Evolutionary conservation across 2,113 vertebrate genomes (phyloP).

Genomic region (Phyllostomus hastatus): DNA sequence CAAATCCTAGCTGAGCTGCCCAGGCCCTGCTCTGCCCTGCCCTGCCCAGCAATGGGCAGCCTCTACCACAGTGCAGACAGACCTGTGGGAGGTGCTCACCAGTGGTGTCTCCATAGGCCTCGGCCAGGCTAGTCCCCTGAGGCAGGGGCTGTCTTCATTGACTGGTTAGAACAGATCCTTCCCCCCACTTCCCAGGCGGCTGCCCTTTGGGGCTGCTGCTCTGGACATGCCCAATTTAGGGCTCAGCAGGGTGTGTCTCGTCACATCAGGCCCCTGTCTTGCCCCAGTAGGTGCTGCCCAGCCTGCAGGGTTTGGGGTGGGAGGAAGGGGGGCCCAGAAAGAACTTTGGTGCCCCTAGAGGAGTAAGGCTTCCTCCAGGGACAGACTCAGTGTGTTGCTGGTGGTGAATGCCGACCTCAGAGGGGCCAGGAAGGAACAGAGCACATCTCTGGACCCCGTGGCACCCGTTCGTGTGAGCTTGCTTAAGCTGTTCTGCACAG

Average conservation of each 20-base stretch:
- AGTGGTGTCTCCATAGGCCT: too few species aligned
- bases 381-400: neutral
- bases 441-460: too few species aligned
- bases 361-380: neutral
- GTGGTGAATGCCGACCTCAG: neutral
- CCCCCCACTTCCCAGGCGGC: neutral
- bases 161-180: neutral
- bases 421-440: neutral
- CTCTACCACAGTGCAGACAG: accelerated
- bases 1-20: neutral
- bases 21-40: neutral
- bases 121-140: accelerated
- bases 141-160: too few species aligned
- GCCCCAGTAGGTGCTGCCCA: too few species aligned
- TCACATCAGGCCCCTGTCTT: neutral
- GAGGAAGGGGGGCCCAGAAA: neutral
- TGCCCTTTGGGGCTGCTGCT: neutral
- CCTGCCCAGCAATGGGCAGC: neutral
- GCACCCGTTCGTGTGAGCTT: neutral
- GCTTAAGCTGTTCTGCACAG: neutral
- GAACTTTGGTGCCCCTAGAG: neutral
- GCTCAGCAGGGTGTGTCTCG: accelerated
- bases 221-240: neutral
- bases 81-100: neutral
- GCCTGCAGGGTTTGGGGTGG: neutral